Conservation (phyloP, 1,140 invertebrate species). For the Temnothorax nylanderi region DNA sequence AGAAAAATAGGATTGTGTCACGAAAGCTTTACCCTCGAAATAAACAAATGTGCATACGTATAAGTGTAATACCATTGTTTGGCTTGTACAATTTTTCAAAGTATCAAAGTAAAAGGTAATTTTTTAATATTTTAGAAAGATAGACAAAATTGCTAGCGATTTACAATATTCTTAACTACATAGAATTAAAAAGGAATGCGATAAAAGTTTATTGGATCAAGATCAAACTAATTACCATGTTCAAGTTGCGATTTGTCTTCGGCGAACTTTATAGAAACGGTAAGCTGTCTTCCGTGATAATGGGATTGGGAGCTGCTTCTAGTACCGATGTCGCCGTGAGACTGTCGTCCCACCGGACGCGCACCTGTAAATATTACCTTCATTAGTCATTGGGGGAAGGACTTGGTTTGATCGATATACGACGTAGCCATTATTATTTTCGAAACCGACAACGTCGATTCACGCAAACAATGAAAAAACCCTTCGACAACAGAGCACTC, state of each 20-base stretch:
- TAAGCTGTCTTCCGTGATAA: background rate
- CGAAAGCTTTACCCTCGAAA: background rate
- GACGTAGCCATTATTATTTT: background rate
- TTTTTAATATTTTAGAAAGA: background rate
- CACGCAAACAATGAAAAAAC: background rate
- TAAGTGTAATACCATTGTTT: too few species aligned
- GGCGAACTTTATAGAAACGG: background rate
- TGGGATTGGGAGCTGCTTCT: background rate
- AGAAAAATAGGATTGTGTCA: background rate
- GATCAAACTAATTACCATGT: slow-evolving; percentile 33
- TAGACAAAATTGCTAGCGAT: background rate
- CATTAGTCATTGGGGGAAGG: background rate
- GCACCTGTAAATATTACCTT: background rate
- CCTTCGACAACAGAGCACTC: background rate
- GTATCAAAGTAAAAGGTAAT: background rate
- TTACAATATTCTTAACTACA: too few species aligned
- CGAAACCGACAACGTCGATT: background rate
- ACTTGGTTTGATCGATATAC: slow-evolving; percentile 45
- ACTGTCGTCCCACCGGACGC: background rate
- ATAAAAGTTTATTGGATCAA: background rate
- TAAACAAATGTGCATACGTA: background rate
- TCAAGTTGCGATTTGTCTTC: background rate
- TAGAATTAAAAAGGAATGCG: too few species aligned
- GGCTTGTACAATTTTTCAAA: background rate
- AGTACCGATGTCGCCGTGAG: background rate